A percentile compares a stretch with the other conserved stretches of the same genome.
Conservation (phyloP, 2,888 invertebrate species). For the Volucella zonaria region DNA sequence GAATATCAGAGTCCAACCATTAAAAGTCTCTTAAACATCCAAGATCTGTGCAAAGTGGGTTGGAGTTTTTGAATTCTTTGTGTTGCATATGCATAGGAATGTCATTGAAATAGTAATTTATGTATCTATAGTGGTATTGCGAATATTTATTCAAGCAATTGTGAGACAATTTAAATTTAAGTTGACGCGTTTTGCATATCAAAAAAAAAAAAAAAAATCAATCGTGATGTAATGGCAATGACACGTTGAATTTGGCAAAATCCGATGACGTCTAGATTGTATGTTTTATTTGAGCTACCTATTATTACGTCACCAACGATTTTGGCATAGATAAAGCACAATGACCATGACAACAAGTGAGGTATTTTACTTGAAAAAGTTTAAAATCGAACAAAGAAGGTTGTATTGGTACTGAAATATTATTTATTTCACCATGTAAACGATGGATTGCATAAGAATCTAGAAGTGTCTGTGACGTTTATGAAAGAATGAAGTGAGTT, state of each 20-base stretch:
- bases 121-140: slow-evolving; percentile 33
- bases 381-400: too few relatives aligned
- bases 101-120: slow-evolving; percentile 29
- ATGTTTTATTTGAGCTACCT: slow-evolving; percentile 9
- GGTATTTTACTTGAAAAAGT: background rate
- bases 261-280: slow-evolving; percentile 47
- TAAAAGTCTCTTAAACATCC: slow-evolving; percentile 15
- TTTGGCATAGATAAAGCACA: slow-evolving; percentile 17
- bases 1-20: background rate
- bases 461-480: too few relatives aligned
- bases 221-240: slow-evolving; percentile 49
- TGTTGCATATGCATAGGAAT: slow-evolving; percentile 20
- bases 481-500: too few relatives aligned
- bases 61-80: slow-evolving; percentile 2
- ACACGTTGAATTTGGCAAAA: slow-evolving; percentile 58
- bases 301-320: slow-evolving; percentile 37
- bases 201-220: slow-evolving; percentile 63
- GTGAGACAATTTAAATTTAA: slow-evolving; percentile 59
- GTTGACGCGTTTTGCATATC: slow-evolving; percentile 8
- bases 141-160: slow-evolving; percentile 14
- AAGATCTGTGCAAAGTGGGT: slow-evolving; percentile 31
- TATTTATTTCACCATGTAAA: too few relatives aligned
- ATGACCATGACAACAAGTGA: slow-evolving; percentile 14
- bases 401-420: too few relatives aligned
- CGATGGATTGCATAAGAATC: too few relatives aligned